phyloP scores from a whole-genome alignment of 1,140 invertebrate genomes.

The Drosophila oshimai region DNA sequence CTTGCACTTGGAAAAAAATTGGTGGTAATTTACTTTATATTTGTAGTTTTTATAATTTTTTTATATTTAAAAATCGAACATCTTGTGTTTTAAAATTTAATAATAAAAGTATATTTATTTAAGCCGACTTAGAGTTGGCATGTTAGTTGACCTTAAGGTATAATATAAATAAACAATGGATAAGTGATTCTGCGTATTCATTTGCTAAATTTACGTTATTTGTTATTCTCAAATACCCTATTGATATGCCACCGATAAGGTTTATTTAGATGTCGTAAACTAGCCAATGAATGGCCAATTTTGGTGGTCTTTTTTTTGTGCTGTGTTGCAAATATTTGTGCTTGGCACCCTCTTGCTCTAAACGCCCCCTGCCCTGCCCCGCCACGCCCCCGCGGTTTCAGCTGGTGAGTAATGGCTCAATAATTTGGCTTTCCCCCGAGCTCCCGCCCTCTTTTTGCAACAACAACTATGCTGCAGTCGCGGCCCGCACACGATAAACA shows the following conservation, averaged over 20 bases:
- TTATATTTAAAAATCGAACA: too few species aligned
- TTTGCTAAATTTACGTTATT: too few species aligned
- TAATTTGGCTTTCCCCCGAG: constrained; percentile 57
- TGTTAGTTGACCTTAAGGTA: too few species aligned
- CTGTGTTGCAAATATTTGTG: constrained; percentile 36
- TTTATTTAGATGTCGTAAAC: background rate
- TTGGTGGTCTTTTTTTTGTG: background rate
- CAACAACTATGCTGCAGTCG: constrained; percentile 6
- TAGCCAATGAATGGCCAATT: background rate
- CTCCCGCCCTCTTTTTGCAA: background rate
- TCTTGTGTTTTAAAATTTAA: too few species aligned
- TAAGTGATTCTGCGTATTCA: too few species aligned
- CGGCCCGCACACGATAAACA: constrained; percentile 51
- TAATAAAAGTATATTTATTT: too few species aligned
- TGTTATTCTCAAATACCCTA: too few species aligned
- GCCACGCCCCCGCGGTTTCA: constrained; percentile 26
- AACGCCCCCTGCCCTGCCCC: background rate
- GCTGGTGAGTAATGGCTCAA: constrained; percentile 74
- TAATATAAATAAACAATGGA: too few species aligned
- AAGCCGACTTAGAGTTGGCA: too few species aligned
- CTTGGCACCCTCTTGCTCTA: background rate
- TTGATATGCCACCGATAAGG: constrained; percentile 2
- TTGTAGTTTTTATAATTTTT: too few species aligned
- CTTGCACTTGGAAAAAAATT: background rate
- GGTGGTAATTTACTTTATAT: too few species aligned